These are phyloP conservation scores for Amphibalanus amphitrite DNA, from an alignment of 1,140 invertebrate species.

Conservation along the genomic window DNA sequence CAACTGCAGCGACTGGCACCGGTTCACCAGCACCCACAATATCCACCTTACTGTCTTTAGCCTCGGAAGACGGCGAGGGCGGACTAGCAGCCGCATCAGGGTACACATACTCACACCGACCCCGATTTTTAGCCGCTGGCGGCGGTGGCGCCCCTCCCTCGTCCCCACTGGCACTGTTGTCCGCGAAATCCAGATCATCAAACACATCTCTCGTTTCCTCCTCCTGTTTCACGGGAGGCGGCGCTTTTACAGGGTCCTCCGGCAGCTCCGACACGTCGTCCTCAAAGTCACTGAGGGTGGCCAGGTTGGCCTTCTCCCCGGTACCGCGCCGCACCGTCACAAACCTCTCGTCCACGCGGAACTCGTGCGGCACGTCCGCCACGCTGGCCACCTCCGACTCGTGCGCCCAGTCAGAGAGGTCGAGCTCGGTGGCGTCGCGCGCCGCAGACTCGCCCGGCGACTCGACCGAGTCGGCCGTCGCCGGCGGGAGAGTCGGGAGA, in stretches of 20 bases:
- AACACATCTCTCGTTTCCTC: not conserved
- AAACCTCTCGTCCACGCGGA: not conserved
- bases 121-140: not conserved
- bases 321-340: not conserved
- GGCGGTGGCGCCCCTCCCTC: not conserved
- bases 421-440: not conserved
- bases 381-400: not conserved
- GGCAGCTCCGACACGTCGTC: not conserved
- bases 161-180: not conserved
- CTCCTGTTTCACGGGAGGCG: too few relatives aligned
- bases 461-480: not conserved
- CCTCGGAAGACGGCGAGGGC: too few relatives aligned
- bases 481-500: too few relatives aligned
- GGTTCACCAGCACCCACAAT: too few relatives aligned
- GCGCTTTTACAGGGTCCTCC: not conserved
- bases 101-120: not conserved
- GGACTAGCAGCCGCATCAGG: not conserved
- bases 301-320: not conserved
- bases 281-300: not conserved
- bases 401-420: not conserved
- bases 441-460: not conserved
- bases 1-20: too few relatives aligned
- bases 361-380: not conserved
- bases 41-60: too few relatives aligned
- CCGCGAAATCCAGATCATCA: not conserved